Evolutionary conservation across 2,797 vertebrate genomes (phyloP), one percentile per base, ranked within the genome.

Genomic region (Fringilla coelebs): DNA sequence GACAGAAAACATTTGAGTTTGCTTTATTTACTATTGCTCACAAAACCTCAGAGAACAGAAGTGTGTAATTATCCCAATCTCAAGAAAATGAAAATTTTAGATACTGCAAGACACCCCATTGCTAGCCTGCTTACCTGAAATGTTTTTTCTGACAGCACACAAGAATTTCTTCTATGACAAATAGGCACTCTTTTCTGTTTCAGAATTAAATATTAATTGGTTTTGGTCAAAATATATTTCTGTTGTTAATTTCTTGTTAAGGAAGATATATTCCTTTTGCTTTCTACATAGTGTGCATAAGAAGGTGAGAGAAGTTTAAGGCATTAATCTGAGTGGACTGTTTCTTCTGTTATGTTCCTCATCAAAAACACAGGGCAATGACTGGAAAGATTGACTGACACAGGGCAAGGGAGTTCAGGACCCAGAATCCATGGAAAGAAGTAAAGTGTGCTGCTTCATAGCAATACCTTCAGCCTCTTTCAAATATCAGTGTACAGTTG

Each of bases 1-100:
- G 91, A 96, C 43, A 95, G 71, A 94, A 96, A 94, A 90, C 52
- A 57, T 92, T 90, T 88, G 61, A 89, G 71, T 96, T 94, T 58
- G 21, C 66, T 80, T 94, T 95, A 92, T 94, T 96, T 96, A 51
- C 43, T 87, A 8, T 77, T 24, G 36, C n/a, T 95, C 73, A 92
- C 70, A 95, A 95, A 96, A 91, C 51, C 73, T 54, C 74, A 65
- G 68, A 89, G 91, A 46, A 80, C 7, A 93, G 89, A 81, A 92
- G 21, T 36, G 16, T 77, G 34, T 57, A 90, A 91, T 94, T 96
- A 91, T 78, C 72, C 49, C 43, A 36, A 19, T 77, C 77, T 90
- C 77, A 88, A 89, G 67, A 86, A 68, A 85, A 57, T 88, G 28
- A 74, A 52, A 90, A 74, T 89, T 94, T 87, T 68, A 43, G 14